These are phyloP conservation scores for Caradrina kadenii DNA, from an alignment of 2,888 invertebrate species.

Conservation along the genomic window DNA sequence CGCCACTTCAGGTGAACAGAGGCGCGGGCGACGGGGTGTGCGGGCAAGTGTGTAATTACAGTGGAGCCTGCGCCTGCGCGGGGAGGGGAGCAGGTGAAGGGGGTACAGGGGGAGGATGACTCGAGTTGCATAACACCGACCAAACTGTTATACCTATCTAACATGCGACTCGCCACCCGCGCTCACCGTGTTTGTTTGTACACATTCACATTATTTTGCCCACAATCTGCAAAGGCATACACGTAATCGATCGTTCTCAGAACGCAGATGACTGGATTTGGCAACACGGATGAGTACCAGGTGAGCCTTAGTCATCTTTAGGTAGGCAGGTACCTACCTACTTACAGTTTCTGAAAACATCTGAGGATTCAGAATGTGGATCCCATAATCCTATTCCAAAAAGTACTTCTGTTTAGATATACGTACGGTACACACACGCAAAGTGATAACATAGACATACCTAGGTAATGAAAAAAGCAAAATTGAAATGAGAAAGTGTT, in stretches of 20 bases:
- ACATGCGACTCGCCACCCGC: conserved; percentile 63
- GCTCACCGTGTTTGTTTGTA: conserved; percentile 79
- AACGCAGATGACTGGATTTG: conserved; percentile 72
- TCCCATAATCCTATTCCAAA: neutral
- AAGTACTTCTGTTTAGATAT: neutral
- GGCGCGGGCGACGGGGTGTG: conserved; percentile 60
- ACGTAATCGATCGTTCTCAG: conserved; percentile 74
- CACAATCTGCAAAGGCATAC: conserved; percentile 72
- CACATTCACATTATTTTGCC: conserved; percentile 79
- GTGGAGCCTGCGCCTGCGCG: conserved; percentile 70
- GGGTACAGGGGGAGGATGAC: conserved; percentile 64
- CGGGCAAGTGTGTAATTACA: conserved; percentile 83
- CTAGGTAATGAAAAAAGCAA: conserved; percentile 47
- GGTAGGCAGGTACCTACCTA: neutral
- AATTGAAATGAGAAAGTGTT: conserved; percentile 64
- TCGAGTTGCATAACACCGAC: conserved; percentile 83
- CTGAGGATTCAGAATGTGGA: neutral
- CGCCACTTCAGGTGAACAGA: conserved; percentile 60
- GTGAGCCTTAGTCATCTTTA: conserved; percentile 46
- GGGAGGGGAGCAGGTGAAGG: conserved; percentile 45
- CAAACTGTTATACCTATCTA: conserved; percentile 68
- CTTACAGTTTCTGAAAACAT: neutral
- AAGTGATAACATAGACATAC: conserved; percentile 11
- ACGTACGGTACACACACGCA: neutral
- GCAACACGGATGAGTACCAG: conserved; percentile 71